Conservation (phyloP, 2,888 invertebrate species). For the Amiota mariae region DNA sequence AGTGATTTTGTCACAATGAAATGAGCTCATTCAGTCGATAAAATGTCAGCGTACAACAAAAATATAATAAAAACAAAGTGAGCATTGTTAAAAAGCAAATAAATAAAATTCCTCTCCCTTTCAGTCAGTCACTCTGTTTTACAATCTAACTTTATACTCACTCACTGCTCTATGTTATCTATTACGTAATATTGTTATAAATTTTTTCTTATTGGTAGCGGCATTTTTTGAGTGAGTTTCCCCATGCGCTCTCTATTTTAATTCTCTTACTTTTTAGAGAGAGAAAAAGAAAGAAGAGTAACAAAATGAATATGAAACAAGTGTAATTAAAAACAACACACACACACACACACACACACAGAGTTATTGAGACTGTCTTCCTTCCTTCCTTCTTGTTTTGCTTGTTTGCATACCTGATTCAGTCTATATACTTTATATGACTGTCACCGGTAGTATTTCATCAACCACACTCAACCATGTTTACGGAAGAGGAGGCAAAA, state of each 20-base stretch:
- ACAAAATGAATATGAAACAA: conserved; percentile 17
- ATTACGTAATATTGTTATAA: conserved; percentile 65
- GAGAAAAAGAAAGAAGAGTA: not conserved
- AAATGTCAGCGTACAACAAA: conserved; percentile 23
- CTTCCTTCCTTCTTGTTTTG: no score
- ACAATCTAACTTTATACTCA: no score
- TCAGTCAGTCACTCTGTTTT: no score
- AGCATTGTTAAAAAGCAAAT: conserved; percentile 1
- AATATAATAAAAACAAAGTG: conserved; percentile 35
- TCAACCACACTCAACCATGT: no score
- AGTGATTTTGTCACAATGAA: conserved; percentile 1
- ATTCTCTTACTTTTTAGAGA: not conserved
- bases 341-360: conserved; percentile 2
- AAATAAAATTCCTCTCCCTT: conserved; percentile 34
- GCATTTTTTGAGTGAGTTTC: conserved; percentile 59
- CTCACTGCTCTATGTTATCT: conserved; percentile 53
- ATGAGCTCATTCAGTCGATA: conserved; percentile 15
- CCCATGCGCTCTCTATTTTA: not conserved
- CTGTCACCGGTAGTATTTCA: no score
- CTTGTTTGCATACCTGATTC: no score
- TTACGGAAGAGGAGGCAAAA: not conserved
- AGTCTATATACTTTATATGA: no score
- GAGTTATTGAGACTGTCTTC: no score
- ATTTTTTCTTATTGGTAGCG: conserved; percentile 9
- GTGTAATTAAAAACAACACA: conserved; percentile 14